Percentiles rank a stretch among this genome's conserved stretches.
Evolutionary conservation across 1,140 invertebrate species (phyloP).

Genomic region (Spodoptera litura): DNA sequence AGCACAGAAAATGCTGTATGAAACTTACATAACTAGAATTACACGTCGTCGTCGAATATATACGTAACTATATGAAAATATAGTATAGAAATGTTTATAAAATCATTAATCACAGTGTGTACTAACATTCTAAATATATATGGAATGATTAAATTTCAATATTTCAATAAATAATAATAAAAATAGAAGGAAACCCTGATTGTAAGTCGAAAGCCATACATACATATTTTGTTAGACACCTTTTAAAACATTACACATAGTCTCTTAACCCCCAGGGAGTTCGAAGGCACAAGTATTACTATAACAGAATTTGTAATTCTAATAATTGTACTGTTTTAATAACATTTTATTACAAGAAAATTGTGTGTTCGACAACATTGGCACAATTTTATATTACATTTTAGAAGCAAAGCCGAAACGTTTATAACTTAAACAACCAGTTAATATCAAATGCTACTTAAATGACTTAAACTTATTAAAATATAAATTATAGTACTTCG

Average conservation of each 20-base stretch:
- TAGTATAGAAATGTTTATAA: conserved; percentile 65
- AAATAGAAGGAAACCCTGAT: conserved; percentile 58
- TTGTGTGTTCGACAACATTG: conserved; percentile 53
- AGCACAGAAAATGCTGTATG: conserved; percentile 64
- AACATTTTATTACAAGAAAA: conserved; percentile 50
- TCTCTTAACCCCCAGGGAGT: conserved; percentile 65
- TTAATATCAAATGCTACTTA: conserved; percentile 53
- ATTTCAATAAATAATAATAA: conserved; percentile 68
- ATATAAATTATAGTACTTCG: conserved; percentile 17
- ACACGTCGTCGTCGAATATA: conserved; percentile 56
- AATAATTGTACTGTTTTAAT: conserved; percentile 64
- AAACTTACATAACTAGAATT: conserved; percentile 72
- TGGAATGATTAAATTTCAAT: conserved; percentile 76
- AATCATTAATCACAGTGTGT: conserved; percentile 80
- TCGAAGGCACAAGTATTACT: conserved; percentile 74
- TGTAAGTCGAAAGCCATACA: conserved; percentile 52
- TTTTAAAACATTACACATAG: conserved; percentile 61
- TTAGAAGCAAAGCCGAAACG: conserved; percentile 25
- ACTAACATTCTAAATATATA: conserved; percentile 72
- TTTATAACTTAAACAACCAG: conserved; percentile 25
- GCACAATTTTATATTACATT: conserved; percentile 55
- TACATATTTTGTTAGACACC: conserved; percentile 64
- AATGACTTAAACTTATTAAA: conserved; percentile 53
- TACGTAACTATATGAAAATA: conserved; percentile 67
- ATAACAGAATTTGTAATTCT: conserved; percentile 60